These are phyloP conservation scores for Lipotes vexillifer DNA, from an alignment of 2,113 vertebrate genomes.

Conservation along the genomic window DNA sequence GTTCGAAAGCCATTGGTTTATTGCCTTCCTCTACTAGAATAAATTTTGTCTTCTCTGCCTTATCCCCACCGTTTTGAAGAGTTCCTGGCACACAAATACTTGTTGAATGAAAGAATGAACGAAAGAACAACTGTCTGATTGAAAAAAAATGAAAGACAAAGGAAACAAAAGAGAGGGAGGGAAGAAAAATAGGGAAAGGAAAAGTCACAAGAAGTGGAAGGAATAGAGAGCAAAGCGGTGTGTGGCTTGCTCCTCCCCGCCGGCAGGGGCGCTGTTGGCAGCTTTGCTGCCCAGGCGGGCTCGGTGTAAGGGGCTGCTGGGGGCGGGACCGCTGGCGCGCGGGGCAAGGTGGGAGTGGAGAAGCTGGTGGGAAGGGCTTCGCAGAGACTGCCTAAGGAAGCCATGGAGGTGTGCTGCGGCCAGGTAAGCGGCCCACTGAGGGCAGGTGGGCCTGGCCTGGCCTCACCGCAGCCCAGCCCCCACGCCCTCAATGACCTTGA, in stretches of 20 bases:
- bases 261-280: neutral
- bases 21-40: neutral
- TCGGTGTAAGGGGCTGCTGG: neutral
- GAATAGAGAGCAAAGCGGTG: accelerated
- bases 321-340: neutral
- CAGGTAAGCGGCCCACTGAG: neutral
- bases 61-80: neutral
- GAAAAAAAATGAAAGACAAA: neutral
- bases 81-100: neutral
- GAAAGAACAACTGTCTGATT: neutral
- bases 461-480: neutral
- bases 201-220: neutral
- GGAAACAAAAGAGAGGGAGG: neutral
- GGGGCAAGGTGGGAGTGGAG: neutral
- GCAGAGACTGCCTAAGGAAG: accelerated
- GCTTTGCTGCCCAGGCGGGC: neutral
- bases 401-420: accelerated
- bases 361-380: accelerated
- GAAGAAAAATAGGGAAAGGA: neutral
- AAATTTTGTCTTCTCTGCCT: neutral
- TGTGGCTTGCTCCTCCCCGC: neutral
- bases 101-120: neutral
- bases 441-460: accelerated
- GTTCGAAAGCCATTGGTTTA: neutral
- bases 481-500: accelerated